These are phyloP conservation scores for Lepidurus arcticus DNA, from an alignment of 1,140 invertebrate genomes.

Conservation along the genomic window DNA sequence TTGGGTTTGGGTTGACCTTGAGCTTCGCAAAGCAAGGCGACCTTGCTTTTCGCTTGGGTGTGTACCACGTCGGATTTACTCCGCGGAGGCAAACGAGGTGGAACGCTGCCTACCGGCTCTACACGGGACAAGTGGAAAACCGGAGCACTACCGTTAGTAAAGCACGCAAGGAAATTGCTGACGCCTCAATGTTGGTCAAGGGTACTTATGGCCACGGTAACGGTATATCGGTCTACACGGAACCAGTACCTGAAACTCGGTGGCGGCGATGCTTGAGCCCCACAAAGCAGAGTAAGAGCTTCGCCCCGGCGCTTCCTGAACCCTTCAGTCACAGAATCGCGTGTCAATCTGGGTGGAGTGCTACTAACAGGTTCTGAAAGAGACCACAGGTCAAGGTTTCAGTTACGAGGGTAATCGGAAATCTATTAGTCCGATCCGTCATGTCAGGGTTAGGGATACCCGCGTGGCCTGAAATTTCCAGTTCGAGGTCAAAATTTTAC, in stretches of 20 bases:
- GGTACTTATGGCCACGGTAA: neutral
- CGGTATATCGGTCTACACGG: neutral
- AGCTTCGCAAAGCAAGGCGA: constrained; percentile 30
- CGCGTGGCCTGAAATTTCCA: neutral
- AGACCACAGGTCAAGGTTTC: neutral
- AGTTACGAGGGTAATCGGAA: neutral
- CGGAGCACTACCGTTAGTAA: neutral
- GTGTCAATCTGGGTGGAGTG: constrained; percentile 37
- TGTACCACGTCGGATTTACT: constrained; percentile 35
- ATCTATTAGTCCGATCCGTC: neutral
- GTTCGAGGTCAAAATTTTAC: neutral
- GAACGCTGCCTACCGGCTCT: constrained; percentile 41
- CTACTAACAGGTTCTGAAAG: constrained; percentile 39
- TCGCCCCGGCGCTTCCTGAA: neutral
- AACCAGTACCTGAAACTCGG: constrained; percentile 32
- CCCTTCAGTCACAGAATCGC: constrained; percentile 1
- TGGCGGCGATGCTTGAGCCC: constrained; percentile 35
- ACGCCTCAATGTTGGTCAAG: neutral
- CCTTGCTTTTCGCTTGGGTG: neutral
- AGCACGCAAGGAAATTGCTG: neutral
- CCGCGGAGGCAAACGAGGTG: constrained; percentile 40
- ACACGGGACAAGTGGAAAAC: neutral
- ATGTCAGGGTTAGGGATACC: constrained; percentile 12
- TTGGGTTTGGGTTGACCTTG: constrained; percentile 33
- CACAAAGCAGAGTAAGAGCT: constrained; percentile 32